A percentile compares a stretch with the other conserved stretches of the same genome.
phyloP scores from a whole-genome alignment of 2,888 invertebrate genomes.

The Acrobasis suavella region DNA sequence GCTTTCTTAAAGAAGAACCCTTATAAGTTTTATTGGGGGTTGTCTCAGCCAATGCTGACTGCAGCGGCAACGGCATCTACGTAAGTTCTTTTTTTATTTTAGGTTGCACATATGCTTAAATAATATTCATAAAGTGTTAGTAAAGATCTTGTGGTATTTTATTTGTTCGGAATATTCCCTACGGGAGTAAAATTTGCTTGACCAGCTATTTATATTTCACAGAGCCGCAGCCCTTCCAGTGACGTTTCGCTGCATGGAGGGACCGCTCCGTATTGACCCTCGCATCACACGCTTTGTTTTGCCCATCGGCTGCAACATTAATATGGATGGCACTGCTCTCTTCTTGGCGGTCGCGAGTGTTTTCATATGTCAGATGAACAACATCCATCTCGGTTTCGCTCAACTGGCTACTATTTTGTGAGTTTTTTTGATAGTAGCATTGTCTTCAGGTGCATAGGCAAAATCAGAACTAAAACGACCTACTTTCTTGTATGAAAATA shows the following conservation, averaged over 20 bases:
- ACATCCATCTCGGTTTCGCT: slow-evolving; percentile 89
- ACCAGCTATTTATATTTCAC: slow-evolving; percentile 25
- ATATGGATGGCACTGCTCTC: slow-evolving; percentile 95
- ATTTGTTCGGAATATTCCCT: too few relatives aligned
- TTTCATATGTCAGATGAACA: slow-evolving; percentile 95
- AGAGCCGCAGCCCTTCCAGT: slow-evolving; percentile 95
- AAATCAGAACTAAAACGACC: too few relatives aligned
- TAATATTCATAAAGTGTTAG: too few relatives aligned
- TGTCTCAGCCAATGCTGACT: slow-evolving; percentile 92
- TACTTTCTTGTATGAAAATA: too few relatives aligned
- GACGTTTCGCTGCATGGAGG: slow-evolving; percentile 93
- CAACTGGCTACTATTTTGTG: slow-evolving; percentile 94
- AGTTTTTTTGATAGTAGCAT: slow-evolving; percentile 46
- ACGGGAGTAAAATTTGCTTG: neutral
- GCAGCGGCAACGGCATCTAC: slow-evolving; percentile 96
- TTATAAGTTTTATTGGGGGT: slow-evolving; percentile 91
- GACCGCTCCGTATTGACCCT: slow-evolving; percentile 89
- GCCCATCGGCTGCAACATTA: slow-evolving; percentile 95
- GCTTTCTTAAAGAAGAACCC: slow-evolving; percentile 91
- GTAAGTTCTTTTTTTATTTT: slow-evolving; percentile 80
- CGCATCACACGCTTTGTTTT: slow-evolving; percentile 93
- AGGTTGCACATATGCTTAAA: neutral
- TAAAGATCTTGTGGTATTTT: too few relatives aligned
- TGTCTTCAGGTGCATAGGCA: too few relatives aligned
- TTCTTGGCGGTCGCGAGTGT: slow-evolving; percentile 95